A percentile compares a stretch with the other conserved stretches of the same genome.
Evolutionary conservation across 2,888 invertebrate genomes (phyloP).

Genomic region (Ariolimax columbianus): DNA sequence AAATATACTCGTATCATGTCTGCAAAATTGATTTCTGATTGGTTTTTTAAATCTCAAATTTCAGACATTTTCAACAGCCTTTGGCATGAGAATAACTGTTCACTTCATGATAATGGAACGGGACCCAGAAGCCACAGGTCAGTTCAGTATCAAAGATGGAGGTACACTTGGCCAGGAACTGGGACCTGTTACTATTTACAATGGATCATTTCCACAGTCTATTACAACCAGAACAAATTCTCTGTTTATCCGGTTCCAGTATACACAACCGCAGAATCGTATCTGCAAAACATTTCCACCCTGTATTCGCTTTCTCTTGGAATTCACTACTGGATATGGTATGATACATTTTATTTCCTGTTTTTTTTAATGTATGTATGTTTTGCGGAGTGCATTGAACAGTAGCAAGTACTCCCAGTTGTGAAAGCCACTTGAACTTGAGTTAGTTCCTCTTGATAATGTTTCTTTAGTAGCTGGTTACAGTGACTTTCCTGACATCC

Average conservation of each 20-base stretch:
- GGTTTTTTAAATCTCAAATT: no score
- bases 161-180: slow-evolving; percentile 83
- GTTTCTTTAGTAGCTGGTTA: no score
- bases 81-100: slow-evolving; percentile 89
- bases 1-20: no score
- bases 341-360: slow-evolving; percentile 77
- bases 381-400: no score
- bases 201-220: slow-evolving; percentile 89
- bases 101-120: slow-evolving; percentile 90
- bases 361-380: no score
- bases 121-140: slow-evolving; percentile 83
- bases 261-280: slow-evolving; percentile 58
- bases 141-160: slow-evolving; percentile 71
- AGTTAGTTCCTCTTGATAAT: no score
- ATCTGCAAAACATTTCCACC: slow-evolving; percentile 63
- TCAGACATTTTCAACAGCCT: slow-evolving; percentile 61
- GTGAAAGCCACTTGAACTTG: no score
- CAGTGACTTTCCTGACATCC: no score
- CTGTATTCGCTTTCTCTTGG: slow-evolving; percentile 69
- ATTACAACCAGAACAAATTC: slow-evolving; percentile 87
- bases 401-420: no score
- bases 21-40: no score
- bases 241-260: slow-evolving; percentile 87
- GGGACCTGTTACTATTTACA: slow-evolving; percentile 86
- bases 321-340: slow-evolving; percentile 67